Base-by-base conservation (phyloP, 2,888 invertebrate species). In the Synanthedon myopaeformis region DNA sequence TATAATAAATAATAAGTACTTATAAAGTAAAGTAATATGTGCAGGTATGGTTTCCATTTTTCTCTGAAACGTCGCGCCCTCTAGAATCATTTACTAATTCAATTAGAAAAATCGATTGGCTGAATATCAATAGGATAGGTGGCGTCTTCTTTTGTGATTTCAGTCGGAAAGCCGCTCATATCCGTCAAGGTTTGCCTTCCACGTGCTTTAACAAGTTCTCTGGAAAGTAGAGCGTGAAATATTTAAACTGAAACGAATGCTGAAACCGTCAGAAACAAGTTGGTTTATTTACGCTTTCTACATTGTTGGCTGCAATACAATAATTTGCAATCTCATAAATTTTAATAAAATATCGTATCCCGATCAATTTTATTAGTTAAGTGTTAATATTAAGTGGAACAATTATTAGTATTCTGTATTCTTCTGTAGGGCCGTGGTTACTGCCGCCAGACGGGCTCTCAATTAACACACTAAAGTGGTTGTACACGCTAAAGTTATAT, bases 161-260 rank as follows among this genome's bases (percentile, higher is more conserved):
- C 45, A 45, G 13, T 45, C 45, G n/a, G 4, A 45, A 45, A 45
- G 14, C 45, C 13, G 12, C n/a, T 45, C n/a, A 45, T 45, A 45
- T 12, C 35, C 8, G 45, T 45, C 13, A 45, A 45, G 11, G 45
- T 45, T 45, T 45, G n/a, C 45, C n/a, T 45, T 45, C 35, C 35
- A 35, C 10, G 35, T 45, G 45, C 4, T 13, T 45, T 45, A 45
- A 45, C n/a, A 0, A 45, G 13, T 13, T 45, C 13, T 45, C 13
- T 35, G 35, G 10, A 35, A 35, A 68, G 61, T 65, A 64, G 64
- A 59, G 60, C 61, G 62, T 62, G 60, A 66, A 68, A 62, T 69
- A 62, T 69, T 65, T 64, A 60, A 65, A 63, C 64, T 58, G 62
- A 61, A 60, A 59, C 56, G 65, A 60, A 59, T 60, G 60, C 42